phyloP scores from a whole-genome alignment of 2,797 vertebrate genomes.

The Acomys russatus region DNA sequence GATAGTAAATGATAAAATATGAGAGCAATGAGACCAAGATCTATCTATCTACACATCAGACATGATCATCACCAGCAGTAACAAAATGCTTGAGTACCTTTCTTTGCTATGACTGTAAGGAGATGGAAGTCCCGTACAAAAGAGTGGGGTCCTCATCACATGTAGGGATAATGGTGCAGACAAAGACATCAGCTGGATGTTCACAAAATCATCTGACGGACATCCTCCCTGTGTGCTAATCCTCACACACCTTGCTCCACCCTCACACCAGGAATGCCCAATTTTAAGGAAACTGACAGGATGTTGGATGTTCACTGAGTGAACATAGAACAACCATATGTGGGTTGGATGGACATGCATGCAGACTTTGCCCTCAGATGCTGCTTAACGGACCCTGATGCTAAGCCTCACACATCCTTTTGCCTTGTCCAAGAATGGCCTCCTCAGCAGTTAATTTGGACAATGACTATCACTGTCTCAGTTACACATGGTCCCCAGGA shows the following conservation, averaged over 20 bases:
- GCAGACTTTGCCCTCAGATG: neutral
- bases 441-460: neutral
- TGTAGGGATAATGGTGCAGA: neutral
- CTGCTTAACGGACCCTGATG: neutral
- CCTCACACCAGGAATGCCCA: neutral
- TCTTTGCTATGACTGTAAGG: neutral
- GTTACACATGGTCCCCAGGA: neutral
- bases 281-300: neutral
- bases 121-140: neutral
- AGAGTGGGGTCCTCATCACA: too few species aligned
- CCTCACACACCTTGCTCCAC: neutral
- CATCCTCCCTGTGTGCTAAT: neutral
- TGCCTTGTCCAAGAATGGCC: neutral
- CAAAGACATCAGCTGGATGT: neutral
- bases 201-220: neutral
- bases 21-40: neutral
- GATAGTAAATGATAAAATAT: neutral
- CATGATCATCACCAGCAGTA: slow-evolving; percentile 20
- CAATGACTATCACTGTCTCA: neutral
- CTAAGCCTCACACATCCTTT: neutral
- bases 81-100: neutral
- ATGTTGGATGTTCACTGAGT: neutral
- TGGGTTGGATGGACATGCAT: neutral
- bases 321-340: neutral
- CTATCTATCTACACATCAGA: neutral